Evolutionary conservation across 2,797 vertebrate species (phyloP), one percentile per base, ranked within the genome.

Genomic region (Protosalanx chinensis): DNA sequence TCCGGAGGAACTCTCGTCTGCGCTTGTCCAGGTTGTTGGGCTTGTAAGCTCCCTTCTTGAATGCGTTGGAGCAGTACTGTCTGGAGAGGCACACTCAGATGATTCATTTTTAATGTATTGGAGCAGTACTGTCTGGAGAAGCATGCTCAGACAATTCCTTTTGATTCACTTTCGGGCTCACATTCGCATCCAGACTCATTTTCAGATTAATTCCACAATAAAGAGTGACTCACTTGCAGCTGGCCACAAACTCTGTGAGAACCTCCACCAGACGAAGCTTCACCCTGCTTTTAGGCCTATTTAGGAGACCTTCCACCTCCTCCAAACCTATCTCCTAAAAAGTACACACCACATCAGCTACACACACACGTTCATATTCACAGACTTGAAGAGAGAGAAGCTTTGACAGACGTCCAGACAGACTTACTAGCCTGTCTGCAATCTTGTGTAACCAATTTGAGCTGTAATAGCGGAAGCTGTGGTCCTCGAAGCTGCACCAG

Each of bases 401-500:
- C 0, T 46, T 30, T 13, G 23, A 46, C 41, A 12, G 37, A 41
- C 37, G 37, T 41, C 10, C 37, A 41, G 37, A 41, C n/a, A 46
- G 12, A 76, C 79, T 60, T 76, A 90, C 93, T 89, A 94, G 89
- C 57, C 93, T 87, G 79, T 94, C 91, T 0, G 91, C 91, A 85
- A 96, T 94, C 87, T 95, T 97, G 84, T 76, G 84, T 72, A 98
- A 89, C 87, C 94, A 92, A 88, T 98, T 98, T 70, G 91, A 92
- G 85, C 93, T 93, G 82, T 89, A 90, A 53, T 96, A 89, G 57
- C 95, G 93, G 90, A 96, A 97, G n/a, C 88, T 88, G 75, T 98
- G 94, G 82, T 98, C 94, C 80, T 98, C 95, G 90, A 94, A 97
- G 84, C 89, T 88, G 86, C 90, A 94, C 96, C 96, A 95, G 41